Conservation (phyloP, 1,140 invertebrate species). For the Drosophila lacertosa region DNA sequence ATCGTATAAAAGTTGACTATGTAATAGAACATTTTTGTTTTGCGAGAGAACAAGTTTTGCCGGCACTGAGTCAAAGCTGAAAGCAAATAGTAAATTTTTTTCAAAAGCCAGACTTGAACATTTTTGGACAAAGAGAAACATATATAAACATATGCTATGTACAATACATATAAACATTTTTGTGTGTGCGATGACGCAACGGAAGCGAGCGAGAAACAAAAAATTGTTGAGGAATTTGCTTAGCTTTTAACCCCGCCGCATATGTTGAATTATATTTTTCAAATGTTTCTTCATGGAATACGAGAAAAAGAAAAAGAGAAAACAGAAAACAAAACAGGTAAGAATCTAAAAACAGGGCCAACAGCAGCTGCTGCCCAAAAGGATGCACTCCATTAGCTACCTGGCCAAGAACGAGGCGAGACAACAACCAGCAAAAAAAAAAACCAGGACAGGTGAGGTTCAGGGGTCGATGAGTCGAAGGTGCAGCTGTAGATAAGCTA, state of each 20-base stretch:
- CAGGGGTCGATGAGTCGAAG: too few species aligned
- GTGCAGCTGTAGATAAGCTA: conserved; percentile 35
- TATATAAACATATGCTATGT: conserved; percentile 5
- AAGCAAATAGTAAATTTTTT: conserved; percentile 11
- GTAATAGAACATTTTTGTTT: conserved; percentile 27
- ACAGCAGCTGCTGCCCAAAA: conserved; percentile 15
- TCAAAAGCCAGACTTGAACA: conserved; percentile 60
- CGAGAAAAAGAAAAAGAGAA: conserved; percentile 1
- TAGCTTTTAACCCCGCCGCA: conserved; percentile 35
- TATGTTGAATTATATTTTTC: conserved; percentile 45
- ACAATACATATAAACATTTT: conserved; percentile 43
- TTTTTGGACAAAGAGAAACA: conserved; percentile 36
- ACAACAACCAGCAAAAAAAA: background rate
- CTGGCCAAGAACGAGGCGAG: conserved; percentile 12
- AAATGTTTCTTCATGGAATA: conserved; percentile 25
- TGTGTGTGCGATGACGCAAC: conserved; percentile 68
- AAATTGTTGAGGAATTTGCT: conserved; percentile 59
- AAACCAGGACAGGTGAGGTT: conserved; percentile 14
- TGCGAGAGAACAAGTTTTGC: conserved; percentile 58
- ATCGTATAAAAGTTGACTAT: conserved; percentile 4
- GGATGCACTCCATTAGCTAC: conserved; percentile 32
- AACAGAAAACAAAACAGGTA: conserved; percentile 25
- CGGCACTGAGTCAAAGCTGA: conserved; percentile 27
- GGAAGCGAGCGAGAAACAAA: conserved; percentile 42
- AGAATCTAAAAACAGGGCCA: background rate